These are phyloP conservation scores for Myrmophylax atrothorax DNA, from an alignment of 2,113 vertebrate genomes.

Conservation along the genomic window DNA sequence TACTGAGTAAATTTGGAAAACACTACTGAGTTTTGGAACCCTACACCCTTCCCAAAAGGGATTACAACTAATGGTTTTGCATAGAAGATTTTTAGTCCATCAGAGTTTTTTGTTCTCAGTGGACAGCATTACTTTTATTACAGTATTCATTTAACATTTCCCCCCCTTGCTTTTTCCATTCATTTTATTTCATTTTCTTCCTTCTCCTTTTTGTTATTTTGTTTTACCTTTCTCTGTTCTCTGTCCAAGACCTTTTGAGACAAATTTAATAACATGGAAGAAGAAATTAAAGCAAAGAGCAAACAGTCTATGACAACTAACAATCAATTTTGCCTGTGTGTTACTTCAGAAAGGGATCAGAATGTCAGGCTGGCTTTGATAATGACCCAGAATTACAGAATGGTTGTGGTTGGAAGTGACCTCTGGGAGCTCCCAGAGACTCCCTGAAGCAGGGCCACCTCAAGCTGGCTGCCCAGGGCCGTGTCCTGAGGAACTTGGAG, in stretches of 20 bases:
- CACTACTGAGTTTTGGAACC: not conserved
- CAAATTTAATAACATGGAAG: not conserved
- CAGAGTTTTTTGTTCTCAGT: not conserved
- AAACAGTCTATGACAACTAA: not conserved
- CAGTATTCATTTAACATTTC: not conserved
- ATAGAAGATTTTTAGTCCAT: not conserved
- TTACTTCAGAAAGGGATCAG: not conserved
- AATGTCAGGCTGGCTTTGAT: not conserved
- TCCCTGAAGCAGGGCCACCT: not conserved
- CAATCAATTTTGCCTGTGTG: not conserved
- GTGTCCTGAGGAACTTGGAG: not conserved
- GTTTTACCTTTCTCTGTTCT: not conserved
- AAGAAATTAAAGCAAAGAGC: not conserved
- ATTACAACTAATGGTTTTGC: not conserved
- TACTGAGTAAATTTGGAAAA: not conserved
- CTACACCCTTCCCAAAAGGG: not conserved
- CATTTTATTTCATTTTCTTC: not conserved
- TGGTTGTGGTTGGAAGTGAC: not conserved
- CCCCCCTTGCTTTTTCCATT: not conserved
- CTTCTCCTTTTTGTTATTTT: not conserved
- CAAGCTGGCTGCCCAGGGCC: not conserved
- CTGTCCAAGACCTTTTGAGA: not conserved
- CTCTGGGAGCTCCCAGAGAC: not conserved
- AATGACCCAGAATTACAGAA: not conserved
- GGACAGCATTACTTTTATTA: not conserved